Conservation (phyloP, 1,140 invertebrate genomes). For the Oncopodura yosiiana region DNA sequence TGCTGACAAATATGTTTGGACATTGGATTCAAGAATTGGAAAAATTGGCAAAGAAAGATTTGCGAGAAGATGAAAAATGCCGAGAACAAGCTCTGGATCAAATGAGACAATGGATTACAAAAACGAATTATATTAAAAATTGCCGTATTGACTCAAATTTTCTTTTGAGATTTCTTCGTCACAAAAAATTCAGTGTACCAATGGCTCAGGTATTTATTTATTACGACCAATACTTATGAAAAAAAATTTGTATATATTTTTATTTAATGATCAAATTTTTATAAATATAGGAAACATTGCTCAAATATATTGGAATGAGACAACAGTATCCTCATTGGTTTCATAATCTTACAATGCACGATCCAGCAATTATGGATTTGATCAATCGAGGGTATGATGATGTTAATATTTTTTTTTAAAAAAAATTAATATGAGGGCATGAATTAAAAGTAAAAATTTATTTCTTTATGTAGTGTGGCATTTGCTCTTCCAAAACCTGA, state of each 20-base stretch:
- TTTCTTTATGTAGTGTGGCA: constrained; percentile 49
- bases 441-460: background rate
- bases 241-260: no score
- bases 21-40: constrained; percentile 50
- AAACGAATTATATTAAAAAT: constrained; percentile 58
- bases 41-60: constrained; percentile 54
- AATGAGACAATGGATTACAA: constrained; percentile 58
- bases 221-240: no score
- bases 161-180: constrained; percentile 65
- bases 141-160: constrained; percentile 65
- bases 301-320: constrained; percentile 68
- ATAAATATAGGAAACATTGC: constrained; percentile 64
- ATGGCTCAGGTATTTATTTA: no score
- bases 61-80: constrained; percentile 56
- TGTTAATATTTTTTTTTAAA: background rate
- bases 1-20: constrained; percentile 51
- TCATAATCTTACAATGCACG: constrained; percentile 57
- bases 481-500: constrained; percentile 70
- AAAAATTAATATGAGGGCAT: background rate
- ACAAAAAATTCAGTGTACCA: constrained; percentile 70
- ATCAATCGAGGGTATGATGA: constrained; percentile 55
- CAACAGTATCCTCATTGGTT: constrained; percentile 50
- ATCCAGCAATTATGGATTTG: constrained; percentile 59
- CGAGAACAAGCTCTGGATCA: constrained; percentile 56
- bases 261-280: no score